Evolutionary conservation across 64 coral and sea anemone species (phyloP).

Genomic region (Actinia tenebrosa): DNA sequence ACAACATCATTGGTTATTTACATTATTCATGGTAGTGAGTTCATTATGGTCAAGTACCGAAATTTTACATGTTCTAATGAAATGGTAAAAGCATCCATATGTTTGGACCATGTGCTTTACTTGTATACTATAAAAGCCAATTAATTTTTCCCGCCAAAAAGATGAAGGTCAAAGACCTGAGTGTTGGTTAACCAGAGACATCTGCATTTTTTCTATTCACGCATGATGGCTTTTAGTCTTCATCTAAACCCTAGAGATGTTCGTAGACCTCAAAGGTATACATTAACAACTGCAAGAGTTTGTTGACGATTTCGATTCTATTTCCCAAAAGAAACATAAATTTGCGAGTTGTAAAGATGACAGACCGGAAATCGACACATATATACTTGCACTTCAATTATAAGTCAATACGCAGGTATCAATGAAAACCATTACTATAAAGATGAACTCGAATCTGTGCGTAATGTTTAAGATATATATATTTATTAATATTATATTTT

Average conservation of each 20-base stretch:
- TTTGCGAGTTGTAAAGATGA: not conserved
- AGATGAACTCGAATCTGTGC: not conserved
- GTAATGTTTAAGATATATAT: not conserved
- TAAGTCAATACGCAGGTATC: too few relatives aligned
- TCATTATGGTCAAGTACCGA: not conserved
- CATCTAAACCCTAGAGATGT: not conserved
- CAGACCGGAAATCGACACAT: not conserved
- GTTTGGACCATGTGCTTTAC: not conserved
- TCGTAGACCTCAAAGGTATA: not conserved
- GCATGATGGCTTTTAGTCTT: not conserved
- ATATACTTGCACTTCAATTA: not conserved
- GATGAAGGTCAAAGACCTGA: not conserved
- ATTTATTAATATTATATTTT: not conserved
- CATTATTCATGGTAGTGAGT: not conserved
- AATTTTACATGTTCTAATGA: not conserved
- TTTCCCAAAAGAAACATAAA: not conserved
- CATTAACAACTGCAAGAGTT: not conserved
- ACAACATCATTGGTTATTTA: not conserved
- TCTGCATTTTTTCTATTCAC: slow-evolving; percentile 5
- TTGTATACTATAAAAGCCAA: not conserved
- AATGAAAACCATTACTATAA: too few relatives aligned
- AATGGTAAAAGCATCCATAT: not conserved
- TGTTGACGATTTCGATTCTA: not conserved
- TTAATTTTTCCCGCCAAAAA: slow-evolving; percentile 12
- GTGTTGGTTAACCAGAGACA: not conserved